These are phyloP conservation scores for Chrysogorgia sp. DNA, from an alignment of 92 coral and sea anemone genomes.

Conservation along the genomic window DNA sequence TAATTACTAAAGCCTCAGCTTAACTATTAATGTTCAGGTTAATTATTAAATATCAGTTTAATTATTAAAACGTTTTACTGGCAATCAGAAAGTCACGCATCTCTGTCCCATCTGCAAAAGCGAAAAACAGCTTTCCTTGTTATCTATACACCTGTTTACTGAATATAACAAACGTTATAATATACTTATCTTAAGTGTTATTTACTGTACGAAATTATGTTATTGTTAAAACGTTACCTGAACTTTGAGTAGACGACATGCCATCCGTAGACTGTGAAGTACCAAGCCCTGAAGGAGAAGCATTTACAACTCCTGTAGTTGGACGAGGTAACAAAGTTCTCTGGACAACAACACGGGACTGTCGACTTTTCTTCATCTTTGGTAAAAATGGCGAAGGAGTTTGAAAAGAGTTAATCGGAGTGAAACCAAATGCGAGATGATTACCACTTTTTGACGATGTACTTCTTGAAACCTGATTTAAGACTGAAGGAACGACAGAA, in stretches of 20 bases:
- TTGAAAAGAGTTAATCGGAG: slow-evolving; percentile 30
- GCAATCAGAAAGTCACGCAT: no score
- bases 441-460: slow-evolving; percentile 46
- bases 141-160: no score
- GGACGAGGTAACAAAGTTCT: slow-evolving; percentile 92
- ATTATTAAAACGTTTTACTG: no score
- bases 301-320: slow-evolving; percentile 49
- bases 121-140: no score
- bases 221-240: slow-evolving; percentile 13
- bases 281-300: slow-evolving; percentile 65
- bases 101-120: no score
- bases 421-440: slow-evolving; percentile 37
- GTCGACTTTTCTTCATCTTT: slow-evolving; percentile 61
- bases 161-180: no score
- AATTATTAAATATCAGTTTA: no score
- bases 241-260: neutral
- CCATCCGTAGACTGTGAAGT: neutral
- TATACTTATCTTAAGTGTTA: no score
- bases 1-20: no score
- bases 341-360: slow-evolving; percentile 65
- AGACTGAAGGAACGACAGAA: slow-evolving; percentile 39
- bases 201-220: no score
- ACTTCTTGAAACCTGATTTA: slow-evolving; percentile 22
- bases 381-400: slow-evolving; percentile 24
- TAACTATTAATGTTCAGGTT: no score